phyloP scores from a whole-genome alignment of 1,140 invertebrate genomes.

The Callitettix versicolor region DNA sequence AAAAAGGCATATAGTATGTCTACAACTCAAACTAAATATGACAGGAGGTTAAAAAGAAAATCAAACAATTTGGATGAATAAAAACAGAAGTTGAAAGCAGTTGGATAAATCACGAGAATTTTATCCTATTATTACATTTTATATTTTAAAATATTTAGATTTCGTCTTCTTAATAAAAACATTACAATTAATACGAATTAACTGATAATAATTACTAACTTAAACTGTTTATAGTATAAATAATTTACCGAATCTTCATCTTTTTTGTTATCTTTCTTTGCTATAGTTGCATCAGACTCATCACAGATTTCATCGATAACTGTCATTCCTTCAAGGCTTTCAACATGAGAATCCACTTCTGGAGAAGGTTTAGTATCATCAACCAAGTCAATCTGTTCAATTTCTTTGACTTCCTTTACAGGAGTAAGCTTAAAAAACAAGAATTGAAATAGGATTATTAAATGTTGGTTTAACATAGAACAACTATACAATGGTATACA shows the following conservation, averaged over 20 bases:
- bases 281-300: conserved; percentile 23
- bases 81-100: no score
- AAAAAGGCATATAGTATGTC: no score
- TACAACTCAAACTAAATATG: no score
- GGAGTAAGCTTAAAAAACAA: background rate
- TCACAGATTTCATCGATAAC: conserved; percentile 25
- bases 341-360: conserved; percentile 1
- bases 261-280: conserved; percentile 25
- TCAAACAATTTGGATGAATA: no score
- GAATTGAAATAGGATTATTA: background rate
- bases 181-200: no score
- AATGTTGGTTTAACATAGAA: background rate
- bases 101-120: no score
- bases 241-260: conserved; percentile 16
- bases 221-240: background rate
- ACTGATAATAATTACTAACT: no score
- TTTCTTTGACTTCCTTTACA: background rate
- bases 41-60: no score
- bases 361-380: conserved; percentile 6
- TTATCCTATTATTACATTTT: no score
- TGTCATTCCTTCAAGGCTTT: conserved; percentile 11
- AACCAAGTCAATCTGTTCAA: conserved; percentile 3
- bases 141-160: no score
- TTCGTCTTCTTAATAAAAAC: no score
- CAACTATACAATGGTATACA: background rate